Evolutionary conservation across 2,888 invertebrate genomes (phyloP), one percentile per base, ranked within the genome.

Genomic region (Athripsodes cinereus): DNA sequence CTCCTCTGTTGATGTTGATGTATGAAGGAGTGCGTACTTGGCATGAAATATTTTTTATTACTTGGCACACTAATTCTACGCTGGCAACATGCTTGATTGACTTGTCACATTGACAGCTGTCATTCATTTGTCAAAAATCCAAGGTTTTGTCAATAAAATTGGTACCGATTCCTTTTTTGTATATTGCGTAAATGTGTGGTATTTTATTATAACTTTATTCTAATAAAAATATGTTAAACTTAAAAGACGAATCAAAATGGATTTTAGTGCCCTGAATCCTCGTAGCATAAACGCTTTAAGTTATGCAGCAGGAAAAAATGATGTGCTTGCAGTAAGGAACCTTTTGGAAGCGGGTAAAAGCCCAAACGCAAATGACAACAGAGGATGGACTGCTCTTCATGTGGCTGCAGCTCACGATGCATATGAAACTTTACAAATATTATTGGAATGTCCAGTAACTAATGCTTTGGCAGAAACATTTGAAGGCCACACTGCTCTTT

Each of bases 331-430:
- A 49, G 72, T 80, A 8, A 69, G 69, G 22, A 66, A 70, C 46
- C 66, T 79, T 53, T 67, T 80, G 1, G 68, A 71, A 58, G 21
- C 35, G 1, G 78, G 74, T 66, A 71, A 73, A 31, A 78, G 78
- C 66, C 76, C 77, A 1, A 78, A 78, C 64, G 72, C 72, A 59
- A 71, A 74, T 6, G 80, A 80, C 64, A 79, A 80, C 60, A 71
- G 80, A 66, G 80, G 80, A 5, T 80, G 79, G 79, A 79, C 79
- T 0, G 75, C 79, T 56, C 69, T 80, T 1, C 80, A 80, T 53
- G 80, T 79, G 69, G 79, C 80, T 1, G 78, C 80, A 1, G 72
- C 71, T 11, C 69, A 67, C 44, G 75, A 78, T 61, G 74, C 73
- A 58, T 74, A 72, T 52, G 72, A 76, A 59, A 69, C 75, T 52